Conservation (phyloP, 2,888 invertebrate genomes). For the Andricus curvator region DNA sequence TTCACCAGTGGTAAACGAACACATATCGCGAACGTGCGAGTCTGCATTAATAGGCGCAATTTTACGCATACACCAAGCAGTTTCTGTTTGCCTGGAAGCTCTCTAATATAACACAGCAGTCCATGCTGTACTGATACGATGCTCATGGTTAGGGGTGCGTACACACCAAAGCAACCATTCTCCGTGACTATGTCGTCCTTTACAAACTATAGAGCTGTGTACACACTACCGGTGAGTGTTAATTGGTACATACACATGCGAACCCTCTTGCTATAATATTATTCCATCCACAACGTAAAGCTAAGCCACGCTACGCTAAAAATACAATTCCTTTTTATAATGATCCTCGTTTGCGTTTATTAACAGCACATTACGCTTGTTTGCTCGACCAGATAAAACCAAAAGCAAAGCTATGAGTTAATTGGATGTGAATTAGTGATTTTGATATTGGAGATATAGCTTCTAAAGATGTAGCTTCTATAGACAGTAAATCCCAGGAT, state of each 20-base stretch:
- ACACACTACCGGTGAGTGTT: conserved; percentile 3
- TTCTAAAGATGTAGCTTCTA: no score
- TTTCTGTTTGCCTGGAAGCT: not conserved
- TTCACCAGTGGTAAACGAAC: not conserved
- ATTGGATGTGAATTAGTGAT: not conserved
- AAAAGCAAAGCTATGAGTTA: not conserved
- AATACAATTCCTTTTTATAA: conserved; percentile 15
- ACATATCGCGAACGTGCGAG: not conserved
- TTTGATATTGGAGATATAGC: not conserved
- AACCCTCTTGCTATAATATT: conserved; percentile 5
- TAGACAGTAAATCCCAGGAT: no score
- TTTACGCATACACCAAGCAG: conserved; percentile 1
- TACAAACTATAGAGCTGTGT: conserved; percentile 5
- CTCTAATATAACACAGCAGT: not conserved
- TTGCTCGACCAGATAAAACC: not conserved
- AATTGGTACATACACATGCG: conserved; percentile 11
- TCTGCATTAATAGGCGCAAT: not conserved
- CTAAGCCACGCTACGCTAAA: conserved; percentile 2
- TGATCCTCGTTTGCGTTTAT: not conserved
- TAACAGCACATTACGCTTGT: conserved; percentile 5
- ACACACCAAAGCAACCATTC: conserved; percentile 8
- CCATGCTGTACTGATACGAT: conserved; percentile 5
- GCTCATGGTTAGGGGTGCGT: conserved; percentile 8
- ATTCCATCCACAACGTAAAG: not conserved
- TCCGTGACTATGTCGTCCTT: conserved; percentile 6